Evolutionary conservation across 2,797 vertebrate species (phyloP), one percentile per base, ranked within the genome.

Genomic region (Sphenodon punctatus): DNA sequence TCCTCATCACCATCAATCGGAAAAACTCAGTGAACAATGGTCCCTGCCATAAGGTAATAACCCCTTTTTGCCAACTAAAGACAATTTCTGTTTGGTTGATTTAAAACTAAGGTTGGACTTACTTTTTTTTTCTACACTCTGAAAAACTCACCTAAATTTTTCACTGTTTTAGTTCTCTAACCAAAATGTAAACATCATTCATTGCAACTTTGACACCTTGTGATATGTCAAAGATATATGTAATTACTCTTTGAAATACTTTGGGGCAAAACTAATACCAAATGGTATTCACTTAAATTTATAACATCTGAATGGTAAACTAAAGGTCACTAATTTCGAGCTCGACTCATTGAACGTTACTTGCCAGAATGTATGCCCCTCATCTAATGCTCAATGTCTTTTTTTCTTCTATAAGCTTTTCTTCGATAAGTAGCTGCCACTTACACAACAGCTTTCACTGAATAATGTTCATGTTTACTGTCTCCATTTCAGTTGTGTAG

Each of bases 181-280:
- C 25, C 5, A 41, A 86, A 79, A 85, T 90, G 72, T 87, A 84
- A 91, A 88, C 45, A 58, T 38, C 20, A 75, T 67, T 32, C 27
- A 77, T 86, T 85, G 67, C 11, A 67, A 75, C 23, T 45, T 63
- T 64, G 65, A 53, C 90, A 85, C 71, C 3, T 75, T 90, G 77
- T 30, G 89, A 67, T 14, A n/a, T 58, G 13, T 75, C 53, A 80
- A 67, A 79, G 65, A 81, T 75, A 58, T 74, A 76, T 15, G 1
- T 23, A 85, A 79, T 89, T 86, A 76, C 86, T 83, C 53, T 91
- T 64, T 83, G 70, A 89, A 90, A 65, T 60, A 65, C 32, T 67
- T 42, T 80, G 64, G 60, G 73, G 8, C 27, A 84, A 17, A 78
- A 80, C 36, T 71, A 87, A 36, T 10, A 17, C 27, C 64, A 16